These are phyloP conservation scores for Acleris emargana DNA, from an alignment of 2,888 invertebrate genomes.

Conservation along the genomic window DNA sequence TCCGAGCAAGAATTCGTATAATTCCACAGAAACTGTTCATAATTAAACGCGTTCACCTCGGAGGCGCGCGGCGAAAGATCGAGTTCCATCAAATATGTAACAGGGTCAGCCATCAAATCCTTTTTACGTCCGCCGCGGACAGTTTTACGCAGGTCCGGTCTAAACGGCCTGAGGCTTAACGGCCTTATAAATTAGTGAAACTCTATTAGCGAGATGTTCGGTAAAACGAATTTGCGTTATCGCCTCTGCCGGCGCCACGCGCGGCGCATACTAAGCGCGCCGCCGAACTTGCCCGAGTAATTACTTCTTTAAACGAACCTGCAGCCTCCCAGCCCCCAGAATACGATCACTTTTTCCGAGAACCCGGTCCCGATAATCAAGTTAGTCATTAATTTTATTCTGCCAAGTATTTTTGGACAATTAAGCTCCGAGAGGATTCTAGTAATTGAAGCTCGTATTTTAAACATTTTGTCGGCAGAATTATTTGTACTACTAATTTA, in stretches of 20 bases:
- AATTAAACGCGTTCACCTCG: slow-evolving; percentile 68
- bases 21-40: slow-evolving; percentile 63
- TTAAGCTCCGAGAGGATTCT: slow-evolving; percentile 46
- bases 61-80: slow-evolving; percentile 63
- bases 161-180: slow-evolving; percentile 61
- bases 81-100: slow-evolving; percentile 74
- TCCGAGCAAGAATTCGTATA: slow-evolving; percentile 59
- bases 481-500: slow-evolving; percentile 20
- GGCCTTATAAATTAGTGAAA: slow-evolving; percentile 83
- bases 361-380: slow-evolving; percentile 67
- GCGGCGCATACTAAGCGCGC: slow-evolving; percentile 73
- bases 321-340: slow-evolving; percentile 46
- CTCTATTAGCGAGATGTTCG: slow-evolving; percentile 83
- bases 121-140: slow-evolving; percentile 75
- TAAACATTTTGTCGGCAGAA: slow-evolving; percentile 6
- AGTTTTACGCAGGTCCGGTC: slow-evolving; percentile 69
- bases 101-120: slow-evolving; percentile 75
- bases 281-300: slow-evolving; percentile 65
- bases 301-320: slow-evolving; percentile 81
- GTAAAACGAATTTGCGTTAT: slow-evolving; percentile 83
- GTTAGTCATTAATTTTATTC: slow-evolving; percentile 56
- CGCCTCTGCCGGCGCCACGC: slow-evolving; percentile 72
- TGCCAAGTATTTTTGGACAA: slow-evolving; percentile 46
- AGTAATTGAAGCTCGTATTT: slow-evolving; percentile 34
- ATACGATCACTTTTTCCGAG: slow-evolving; percentile 68